phyloP scores from a whole-genome alignment of 2,888 invertebrate species.

The Drosophila siamana region DNA sequence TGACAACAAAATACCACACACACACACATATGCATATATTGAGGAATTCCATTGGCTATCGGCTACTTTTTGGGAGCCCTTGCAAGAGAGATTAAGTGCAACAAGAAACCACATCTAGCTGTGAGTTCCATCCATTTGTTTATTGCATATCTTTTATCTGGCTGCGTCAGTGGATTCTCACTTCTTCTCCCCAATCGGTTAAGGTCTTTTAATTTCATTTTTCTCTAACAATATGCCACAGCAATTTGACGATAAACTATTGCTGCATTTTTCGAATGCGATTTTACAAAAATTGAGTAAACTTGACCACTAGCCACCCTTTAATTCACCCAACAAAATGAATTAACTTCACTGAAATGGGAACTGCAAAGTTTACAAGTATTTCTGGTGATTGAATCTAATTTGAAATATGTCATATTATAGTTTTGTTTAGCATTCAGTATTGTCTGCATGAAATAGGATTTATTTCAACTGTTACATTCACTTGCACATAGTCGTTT shows the following conservation, averaged over 20 bases:
- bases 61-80: not conserved
- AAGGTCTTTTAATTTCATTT: slow-evolving; percentile 48
- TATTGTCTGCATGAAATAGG: not conserved
- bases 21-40: slow-evolving; percentile 2
- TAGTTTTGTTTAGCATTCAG: too few species aligned
- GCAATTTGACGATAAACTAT: slow-evolving; percentile 20
- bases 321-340: too few species aligned
- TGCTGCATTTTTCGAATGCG: not conserved
- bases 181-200: not conserved
- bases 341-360: too few species aligned
- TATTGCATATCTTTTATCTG: slow-evolving; percentile 26
- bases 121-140: slow-evolving; percentile 36
- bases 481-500: not conserved
- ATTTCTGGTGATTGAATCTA: too few species aligned
- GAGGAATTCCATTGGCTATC: not conserved
- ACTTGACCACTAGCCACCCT: too few species aligned
- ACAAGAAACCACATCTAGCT: not conserved
- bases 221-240: slow-evolving; percentile 30
- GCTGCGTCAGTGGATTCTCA: not conserved
- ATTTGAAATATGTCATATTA: too few species aligned
- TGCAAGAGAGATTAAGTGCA: slow-evolving; percentile 12
- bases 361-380: too few species aligned
- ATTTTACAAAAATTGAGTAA: too few species aligned
- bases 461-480: not conserved
- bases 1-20: slow-evolving; percentile 14